phyloP scores from a whole-genome alignment of 2,888 invertebrate genomes.

The Drosophila nigricruria region DNA sequence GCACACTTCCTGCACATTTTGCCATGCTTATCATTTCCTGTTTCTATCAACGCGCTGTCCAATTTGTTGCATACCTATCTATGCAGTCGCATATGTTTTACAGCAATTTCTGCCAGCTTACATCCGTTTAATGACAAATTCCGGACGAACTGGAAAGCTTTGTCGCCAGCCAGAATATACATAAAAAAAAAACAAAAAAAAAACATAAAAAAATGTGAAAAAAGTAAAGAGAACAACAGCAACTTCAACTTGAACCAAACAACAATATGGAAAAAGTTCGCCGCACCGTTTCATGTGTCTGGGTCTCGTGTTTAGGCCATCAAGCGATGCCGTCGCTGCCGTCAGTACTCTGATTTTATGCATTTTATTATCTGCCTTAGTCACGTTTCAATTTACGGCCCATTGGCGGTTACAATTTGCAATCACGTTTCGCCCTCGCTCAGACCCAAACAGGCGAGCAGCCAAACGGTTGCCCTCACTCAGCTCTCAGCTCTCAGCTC shows the following conservation, averaged over 20 bases:
- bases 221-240: neutral
- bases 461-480: neutral
- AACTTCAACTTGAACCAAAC: conserved; percentile 29
- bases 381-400: conserved; percentile 85
- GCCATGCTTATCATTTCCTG: conserved; percentile 37
- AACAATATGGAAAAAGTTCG: conserved; percentile 40
- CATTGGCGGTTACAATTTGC: conserved; percentile 85
- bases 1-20: conserved; percentile 21
- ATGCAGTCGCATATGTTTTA: conserved; percentile 25
- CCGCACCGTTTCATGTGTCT: conserved; percentile 52
- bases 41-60: conserved; percentile 26
- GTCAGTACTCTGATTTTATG: conserved; percentile 81
- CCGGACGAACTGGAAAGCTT: conserved; percentile 43
- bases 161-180: conserved; percentile 28
- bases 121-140: conserved; percentile 71
- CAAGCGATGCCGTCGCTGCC: conserved; percentile 41
- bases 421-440: conserved; percentile 80
- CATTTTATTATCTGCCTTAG: conserved; percentile 83
- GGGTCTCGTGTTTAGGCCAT: conserved; percentile 59
- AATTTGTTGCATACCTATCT: conserved; percentile 39
- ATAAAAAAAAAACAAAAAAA: neutral
- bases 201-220: neutral
- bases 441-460: conserved; percentile 15
- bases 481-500: conserved; percentile 13
- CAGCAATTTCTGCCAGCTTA: conserved; percentile 37